Evolutionary conservation across 2,113 vertebrate genomes (phyloP), one percentile per base, ranked within the genome.

Genomic region (Otis tarda): DNA sequence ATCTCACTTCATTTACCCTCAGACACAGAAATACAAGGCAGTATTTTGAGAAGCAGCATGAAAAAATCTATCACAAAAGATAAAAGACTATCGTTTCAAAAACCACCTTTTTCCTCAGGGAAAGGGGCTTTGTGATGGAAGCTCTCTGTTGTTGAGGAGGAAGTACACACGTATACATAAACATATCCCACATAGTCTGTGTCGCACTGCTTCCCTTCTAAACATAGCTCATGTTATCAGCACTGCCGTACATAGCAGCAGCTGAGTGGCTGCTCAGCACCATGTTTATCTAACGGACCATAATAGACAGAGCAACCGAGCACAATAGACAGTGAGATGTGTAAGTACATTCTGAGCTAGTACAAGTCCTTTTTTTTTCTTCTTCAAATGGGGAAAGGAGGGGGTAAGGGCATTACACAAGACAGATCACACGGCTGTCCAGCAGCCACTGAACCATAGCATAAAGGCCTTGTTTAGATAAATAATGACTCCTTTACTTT

Each of bases 281-380:
- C 94, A 20, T 89, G 97, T 97, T 98, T 98, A 97, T 96, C 95
- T 97, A 97, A 95, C 79, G 78, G 94, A 60, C 97, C 96, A 77
- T 83, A 97, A 96, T 95, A 94, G 92, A 91, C 94, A 96, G 87
- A 49, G 31, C 25, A 2, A 84, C 63, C 1, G 25, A 92, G 95
- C 95, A 97, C 96, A 96, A 97, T 93, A 64, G 93, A 98, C 93
- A 97, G 69, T 55, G 92, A 96, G 84, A 96, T 97, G 84, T 87
- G 83, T 74, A 88, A 98, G 89, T 69, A 85, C 92, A 95, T 94
- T 97, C 95, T 71, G 91, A 95, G 94, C 92, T 53, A 95, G 64
- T 56, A 94, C 83, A 86, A 93, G 81, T 28, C 85, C 52, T 89
- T 96, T 93, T 96, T 93, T 85, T 96, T 86, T 87, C 69, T 94